A percentile compares a stretch with the other conserved stretches of the same genome.
Evolutionary conservation across 53 echinoderm and acorn worm genomes (phyloP).

Genomic region (Astropecten irregularis): DNA sequence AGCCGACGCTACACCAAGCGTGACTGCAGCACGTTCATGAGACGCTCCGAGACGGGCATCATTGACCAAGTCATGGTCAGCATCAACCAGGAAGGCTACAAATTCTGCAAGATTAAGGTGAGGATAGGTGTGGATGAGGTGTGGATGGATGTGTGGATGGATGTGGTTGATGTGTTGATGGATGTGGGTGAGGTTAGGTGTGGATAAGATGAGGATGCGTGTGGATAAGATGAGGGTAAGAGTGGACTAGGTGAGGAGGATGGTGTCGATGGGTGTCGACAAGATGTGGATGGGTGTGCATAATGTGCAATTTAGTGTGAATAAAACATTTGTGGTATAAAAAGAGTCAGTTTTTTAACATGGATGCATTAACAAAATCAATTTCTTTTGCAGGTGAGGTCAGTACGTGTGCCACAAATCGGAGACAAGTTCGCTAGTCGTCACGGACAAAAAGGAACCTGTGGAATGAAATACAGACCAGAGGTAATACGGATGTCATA

Average conservation of each 20-base stretch:
- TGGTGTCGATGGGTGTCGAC: not conserved
- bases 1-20: conserved; percentile 84
- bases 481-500: conserved; percentile 77
- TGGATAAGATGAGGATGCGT: not conserved
- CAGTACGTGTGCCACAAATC: conserved; percentile 86
- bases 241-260: not conserved
- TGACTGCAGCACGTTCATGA: conserved; percentile 98
- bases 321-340: too few relatives aligned
- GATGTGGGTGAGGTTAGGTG: not conserved
- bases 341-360: not conserved
- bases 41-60: conserved; percentile 90
- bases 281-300: too few relatives aligned
- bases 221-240: not conserved
- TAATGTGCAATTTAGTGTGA: too few relatives aligned
- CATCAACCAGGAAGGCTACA: conserved; percentile 98
- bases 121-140: not conserved
- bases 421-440: conserved; percentile 99
- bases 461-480: conserved; percentile 95
- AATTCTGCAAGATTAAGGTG: conserved; percentile 98
- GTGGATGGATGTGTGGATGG: not conserved
- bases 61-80: conserved; percentile 97
- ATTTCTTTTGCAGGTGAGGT: conserved; percentile 69
- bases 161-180: not conserved
- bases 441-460: conserved; percentile 97
- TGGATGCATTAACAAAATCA: not conserved